Evolutionary conservation across 2,113 vertebrate species (phyloP).

Genomic region (Neoarius graeffei): DNA sequence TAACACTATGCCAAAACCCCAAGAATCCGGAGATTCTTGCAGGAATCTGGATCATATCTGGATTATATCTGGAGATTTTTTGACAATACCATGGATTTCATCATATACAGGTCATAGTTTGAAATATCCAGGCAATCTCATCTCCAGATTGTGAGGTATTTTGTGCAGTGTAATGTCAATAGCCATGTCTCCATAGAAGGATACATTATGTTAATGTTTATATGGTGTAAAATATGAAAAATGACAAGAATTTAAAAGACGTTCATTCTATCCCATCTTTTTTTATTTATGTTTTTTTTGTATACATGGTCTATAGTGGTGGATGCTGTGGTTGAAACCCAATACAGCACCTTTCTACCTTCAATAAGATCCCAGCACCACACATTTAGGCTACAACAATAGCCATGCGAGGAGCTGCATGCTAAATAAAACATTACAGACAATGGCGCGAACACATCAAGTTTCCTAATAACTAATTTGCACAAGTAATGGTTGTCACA

Average conservation of each 20-base stretch:
- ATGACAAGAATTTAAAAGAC: neutral
- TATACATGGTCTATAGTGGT: neutral
- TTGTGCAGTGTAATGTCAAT: too few relatives aligned
- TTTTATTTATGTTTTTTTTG: neutral
- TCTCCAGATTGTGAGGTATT: too few relatives aligned
- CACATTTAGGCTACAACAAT: constrained; percentile 13
- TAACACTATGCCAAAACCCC: neutral
- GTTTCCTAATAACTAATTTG: constrained; percentile 9
- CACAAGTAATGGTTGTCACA: neutral
- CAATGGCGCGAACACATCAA: neutral
- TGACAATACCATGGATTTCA: too few relatives aligned
- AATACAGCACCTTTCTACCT: neutral
- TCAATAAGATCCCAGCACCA: neutral
- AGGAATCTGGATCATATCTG: too few relatives aligned
- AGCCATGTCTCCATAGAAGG: neutral
- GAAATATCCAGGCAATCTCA: too few relatives aligned
- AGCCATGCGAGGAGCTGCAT: neutral
- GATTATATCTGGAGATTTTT: too few relatives aligned
- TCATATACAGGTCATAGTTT: too few relatives aligned
- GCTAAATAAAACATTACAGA: constrained; percentile 24
- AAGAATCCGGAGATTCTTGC: too few relatives aligned
- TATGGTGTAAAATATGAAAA: neutral
- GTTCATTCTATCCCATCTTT: neutral
- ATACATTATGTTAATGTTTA: neutral
- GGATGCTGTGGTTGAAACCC: neutral